Evolutionary conservation across 2,113 vertebrate species (phyloP).

Genomic region (Ceyx margarethae): DNA sequence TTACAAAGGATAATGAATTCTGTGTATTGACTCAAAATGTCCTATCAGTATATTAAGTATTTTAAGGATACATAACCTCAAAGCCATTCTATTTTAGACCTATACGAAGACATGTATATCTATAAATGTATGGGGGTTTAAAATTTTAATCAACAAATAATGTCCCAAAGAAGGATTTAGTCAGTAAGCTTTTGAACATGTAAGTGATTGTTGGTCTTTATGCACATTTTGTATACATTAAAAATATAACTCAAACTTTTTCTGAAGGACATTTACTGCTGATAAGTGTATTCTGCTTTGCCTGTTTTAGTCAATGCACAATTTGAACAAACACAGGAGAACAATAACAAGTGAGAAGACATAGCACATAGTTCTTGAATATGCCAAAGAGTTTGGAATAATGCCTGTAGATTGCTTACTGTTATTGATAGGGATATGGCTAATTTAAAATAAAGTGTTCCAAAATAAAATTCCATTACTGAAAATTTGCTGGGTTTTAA

Average conservation of each 20-base stretch:
- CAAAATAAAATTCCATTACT: constrained; percentile 40
- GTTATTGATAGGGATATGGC: constrained; percentile 39
- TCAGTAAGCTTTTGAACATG: neutral
- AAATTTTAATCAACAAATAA: neutral
- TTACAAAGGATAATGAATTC: neutral
- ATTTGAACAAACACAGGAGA: neutral
- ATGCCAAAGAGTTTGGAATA: neutral
- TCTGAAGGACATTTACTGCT: neutral
- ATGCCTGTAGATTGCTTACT: neutral
- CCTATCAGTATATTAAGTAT: neutral
- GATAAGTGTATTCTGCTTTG: neutral
- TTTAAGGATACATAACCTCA: neutral
- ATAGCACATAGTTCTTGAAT: neutral
- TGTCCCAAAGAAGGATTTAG: neutral
- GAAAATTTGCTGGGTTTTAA: constrained; percentile 5
- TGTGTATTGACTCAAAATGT: neutral
- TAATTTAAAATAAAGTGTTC: constrained; percentile 43
- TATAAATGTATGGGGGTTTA: fast-evolving
- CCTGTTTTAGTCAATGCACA: neutral
- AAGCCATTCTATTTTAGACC: neutral
- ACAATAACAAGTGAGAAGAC: neutral
- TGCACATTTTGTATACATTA: neutral
- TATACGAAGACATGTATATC: neutral
- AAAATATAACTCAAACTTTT: neutral
- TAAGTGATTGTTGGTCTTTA: neutral